phyloP scores from a whole-genome alignment of 1,140 invertebrate genomes.

The Rhopalosiphum padi region DNA sequence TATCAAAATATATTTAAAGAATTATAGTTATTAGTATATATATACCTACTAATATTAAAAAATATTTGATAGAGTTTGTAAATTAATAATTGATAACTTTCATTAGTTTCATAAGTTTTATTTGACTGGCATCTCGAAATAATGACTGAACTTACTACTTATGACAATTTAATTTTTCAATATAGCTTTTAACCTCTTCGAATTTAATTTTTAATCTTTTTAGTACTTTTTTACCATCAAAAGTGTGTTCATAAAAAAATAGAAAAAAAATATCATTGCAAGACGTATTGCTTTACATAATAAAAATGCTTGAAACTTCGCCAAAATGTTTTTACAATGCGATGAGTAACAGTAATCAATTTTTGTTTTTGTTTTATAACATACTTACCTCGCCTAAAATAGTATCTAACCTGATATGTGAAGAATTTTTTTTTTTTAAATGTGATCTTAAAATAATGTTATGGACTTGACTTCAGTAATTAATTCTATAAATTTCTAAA shows the following conservation, averaged over 20 bases:
- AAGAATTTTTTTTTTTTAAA: constrained; percentile 4
- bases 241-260: neutral
- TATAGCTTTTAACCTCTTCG: neutral
- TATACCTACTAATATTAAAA: neutral
- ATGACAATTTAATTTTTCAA: neutral
- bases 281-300: neutral
- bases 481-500: neutral
- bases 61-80: neutral
- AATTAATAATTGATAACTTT: neutral
- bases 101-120: neutral
- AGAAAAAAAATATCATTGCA: neutral
- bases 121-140: neutral
- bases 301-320: neutral
- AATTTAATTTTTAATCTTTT: neutral
- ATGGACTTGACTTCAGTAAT: neutral
- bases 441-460: neutral
- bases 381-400: neutral
- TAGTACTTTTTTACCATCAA: neutral
- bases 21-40: neutral
- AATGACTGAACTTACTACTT: neutral
- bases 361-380: neutral
- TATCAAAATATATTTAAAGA: neutral
- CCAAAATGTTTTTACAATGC: neutral
- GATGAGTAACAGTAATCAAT: neutral
- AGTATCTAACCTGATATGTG: neutral